Evolutionary conservation across 2,113 vertebrate genomes (phyloP), one percentile per base, ranked within the genome.

Genomic region (Rhinoptilus africanus): DNA sequence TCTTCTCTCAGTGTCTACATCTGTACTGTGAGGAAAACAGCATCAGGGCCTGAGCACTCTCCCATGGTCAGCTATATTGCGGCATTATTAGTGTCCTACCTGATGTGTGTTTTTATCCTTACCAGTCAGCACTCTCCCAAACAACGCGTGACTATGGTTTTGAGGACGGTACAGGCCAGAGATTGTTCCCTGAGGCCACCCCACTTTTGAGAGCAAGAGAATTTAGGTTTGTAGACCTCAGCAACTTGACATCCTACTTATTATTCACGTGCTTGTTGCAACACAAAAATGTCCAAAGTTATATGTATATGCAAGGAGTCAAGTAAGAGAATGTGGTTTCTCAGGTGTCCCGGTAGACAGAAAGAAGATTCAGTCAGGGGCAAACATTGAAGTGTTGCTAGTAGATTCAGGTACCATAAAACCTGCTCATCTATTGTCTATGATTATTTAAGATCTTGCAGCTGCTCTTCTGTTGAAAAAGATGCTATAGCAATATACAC

Each of bases 381-480:
- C 43, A 71, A 54, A 67, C 51, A 35, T 12, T 0, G 12, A 77
- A 84, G 12, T 37, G 9, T 28, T 67, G 60, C 60, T 67, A 35
- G 51, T 67, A 71, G 50, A 67, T 75, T 78, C n/a, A 47, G n/a
- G 32, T 71, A 67, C 50, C 30, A 20, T 68, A 75, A 92, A 87
- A 91, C 3, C 56, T 54, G 21, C 34, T 93, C 48, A 27, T 74
- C 47, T 81, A 20, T 26, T 74, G n/a, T 76, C 59, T 80, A 14
- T 71, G 64, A 50, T 84, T 80, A 71, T 69, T 85, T 69, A 81
- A 85, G 77, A 91, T 23, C 22, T 75, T 89, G 43, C 77, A 91
- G 87, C 56, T 95, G 68, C 92, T 83, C 30, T 69, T 88, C 48
- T 43, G 32, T 74, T 82, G 62, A 53, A 91, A 50, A 81, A 72